These are phyloP conservation scores for Tridacna gigas DNA, from an alignment of 2,888 invertebrate species.

Conservation along the genomic window DNA sequence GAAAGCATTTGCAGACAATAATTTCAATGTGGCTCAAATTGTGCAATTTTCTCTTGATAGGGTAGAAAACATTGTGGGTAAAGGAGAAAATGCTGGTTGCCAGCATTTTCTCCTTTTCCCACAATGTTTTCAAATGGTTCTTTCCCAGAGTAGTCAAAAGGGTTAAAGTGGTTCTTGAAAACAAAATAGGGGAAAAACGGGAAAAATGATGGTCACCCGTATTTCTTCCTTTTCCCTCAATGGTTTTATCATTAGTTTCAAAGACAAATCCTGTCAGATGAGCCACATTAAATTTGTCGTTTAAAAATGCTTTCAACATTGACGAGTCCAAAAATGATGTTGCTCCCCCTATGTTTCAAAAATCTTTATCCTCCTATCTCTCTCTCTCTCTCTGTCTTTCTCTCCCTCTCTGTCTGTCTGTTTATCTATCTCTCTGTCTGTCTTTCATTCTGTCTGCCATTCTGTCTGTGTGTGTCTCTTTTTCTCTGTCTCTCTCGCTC, in stretches of 20 bases:
- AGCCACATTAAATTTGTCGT: background rate
- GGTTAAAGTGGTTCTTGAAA: background rate
- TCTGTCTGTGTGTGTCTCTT: no score
- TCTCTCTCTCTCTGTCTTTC: constrained; percentile 6
- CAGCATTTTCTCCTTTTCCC: background rate
- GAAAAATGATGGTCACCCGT: background rate
- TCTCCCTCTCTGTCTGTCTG: no score
- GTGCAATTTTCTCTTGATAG: background rate
- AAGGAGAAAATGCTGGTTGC: background rate
- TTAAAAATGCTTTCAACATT: background rate
- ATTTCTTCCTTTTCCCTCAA: constrained; percentile 2
- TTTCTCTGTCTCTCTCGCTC: constrained; percentile 9
- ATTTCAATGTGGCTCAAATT: background rate
- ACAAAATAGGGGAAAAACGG: background rate
- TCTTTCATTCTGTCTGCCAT: no score
- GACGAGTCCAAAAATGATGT: background rate
- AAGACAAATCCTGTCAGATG: background rate
- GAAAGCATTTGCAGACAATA: background rate
- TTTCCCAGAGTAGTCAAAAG: background rate
- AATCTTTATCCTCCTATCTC: background rate
- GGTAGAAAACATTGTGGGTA: constrained; percentile 3
- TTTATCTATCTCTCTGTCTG: no score
- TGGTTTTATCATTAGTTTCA: background rate
- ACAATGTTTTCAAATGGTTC: background rate
- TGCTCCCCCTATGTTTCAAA: background rate